These are phyloP conservation scores for Aspiorhynchus laticeps DNA, from an alignment of 2,113 vertebrate genomes.

Conservation along the genomic window DNA sequence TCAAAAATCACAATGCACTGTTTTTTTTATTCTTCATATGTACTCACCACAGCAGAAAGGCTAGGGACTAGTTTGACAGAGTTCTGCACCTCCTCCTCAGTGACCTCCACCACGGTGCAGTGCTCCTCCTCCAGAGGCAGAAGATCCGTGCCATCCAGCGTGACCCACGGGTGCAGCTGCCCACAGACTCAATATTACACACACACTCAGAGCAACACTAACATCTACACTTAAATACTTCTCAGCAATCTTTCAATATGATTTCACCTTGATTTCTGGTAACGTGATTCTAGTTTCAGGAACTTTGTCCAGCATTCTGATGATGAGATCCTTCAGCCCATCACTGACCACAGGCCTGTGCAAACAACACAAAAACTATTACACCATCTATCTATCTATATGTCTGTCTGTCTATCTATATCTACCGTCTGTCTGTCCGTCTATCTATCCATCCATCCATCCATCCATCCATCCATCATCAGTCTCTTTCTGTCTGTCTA, in stretches of 20 bases:
- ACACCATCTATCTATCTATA: not conserved
- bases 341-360: constrained; percentile 79
- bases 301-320: constrained; percentile 90
- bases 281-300: constrained; percentile 88
- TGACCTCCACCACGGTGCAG: constrained; percentile 89
- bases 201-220: not conserved
- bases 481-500: not conserved
- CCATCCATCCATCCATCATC: no score
- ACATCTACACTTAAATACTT: not conserved
- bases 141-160: constrained; percentile 75
- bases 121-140: constrained; percentile 93
- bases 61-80: constrained; percentile 90
- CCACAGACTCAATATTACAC: not conserved
- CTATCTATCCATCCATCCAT: no score
- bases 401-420: not conserved
- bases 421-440: no score
- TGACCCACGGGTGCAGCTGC: constrained; percentile 89
- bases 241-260: not conserved
- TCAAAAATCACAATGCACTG: no score
- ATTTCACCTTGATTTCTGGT: constrained; percentile 87
- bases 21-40: not conserved
- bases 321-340: constrained; percentile 83
- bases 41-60: constrained; percentile 89
- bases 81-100: constrained; percentile 94
- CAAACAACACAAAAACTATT: not conserved